phyloP scores from a whole-genome alignment of 2,113 vertebrate genomes.

The Bubo scandiacus region DNA sequence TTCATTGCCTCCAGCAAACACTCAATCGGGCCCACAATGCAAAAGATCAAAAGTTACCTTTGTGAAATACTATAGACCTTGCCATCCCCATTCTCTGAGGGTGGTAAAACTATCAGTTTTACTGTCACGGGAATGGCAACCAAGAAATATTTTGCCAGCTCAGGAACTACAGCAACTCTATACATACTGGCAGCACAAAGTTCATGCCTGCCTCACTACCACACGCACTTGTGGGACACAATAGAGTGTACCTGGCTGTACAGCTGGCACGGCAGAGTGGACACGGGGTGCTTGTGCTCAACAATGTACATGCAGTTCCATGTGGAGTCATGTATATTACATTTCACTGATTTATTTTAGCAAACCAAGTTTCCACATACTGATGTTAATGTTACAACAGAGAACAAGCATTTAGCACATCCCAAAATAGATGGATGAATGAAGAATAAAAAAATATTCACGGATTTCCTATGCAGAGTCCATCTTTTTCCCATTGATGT shows the following conservation, averaged over 20 bases:
- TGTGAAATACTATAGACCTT: not conserved
- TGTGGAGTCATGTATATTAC: conserved; percentile 60
- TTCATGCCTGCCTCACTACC: not conserved
- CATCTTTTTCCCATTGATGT: conserved; percentile 8
- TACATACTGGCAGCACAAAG: not conserved
- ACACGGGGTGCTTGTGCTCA: not conserved
- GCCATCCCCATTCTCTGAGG: not conserved
- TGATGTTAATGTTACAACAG: conserved; percentile 70
- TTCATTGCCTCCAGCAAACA: not conserved
- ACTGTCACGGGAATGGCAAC: not conserved
- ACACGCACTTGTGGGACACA: not conserved
- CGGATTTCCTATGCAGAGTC: conserved; percentile 22
- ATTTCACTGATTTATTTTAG: conserved; percentile 73
- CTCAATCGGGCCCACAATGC: not conserved
- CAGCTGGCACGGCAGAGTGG: not conserved
- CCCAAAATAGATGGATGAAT: conserved; percentile 62
- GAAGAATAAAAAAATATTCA: conserved; percentile 46
- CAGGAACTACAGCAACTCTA: not conserved
- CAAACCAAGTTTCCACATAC: conserved; percentile 62
- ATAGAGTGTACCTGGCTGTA: not conserved
- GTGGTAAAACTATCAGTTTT: not conserved
- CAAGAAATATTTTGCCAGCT: not conserved
- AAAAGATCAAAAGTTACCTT: not conserved
- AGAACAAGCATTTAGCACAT: conserved; percentile 69
- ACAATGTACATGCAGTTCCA: conserved; percentile 55